Evolutionary conservation across 2,888 invertebrate genomes (phyloP).

Genomic region (Rosalia funebris): DNA sequence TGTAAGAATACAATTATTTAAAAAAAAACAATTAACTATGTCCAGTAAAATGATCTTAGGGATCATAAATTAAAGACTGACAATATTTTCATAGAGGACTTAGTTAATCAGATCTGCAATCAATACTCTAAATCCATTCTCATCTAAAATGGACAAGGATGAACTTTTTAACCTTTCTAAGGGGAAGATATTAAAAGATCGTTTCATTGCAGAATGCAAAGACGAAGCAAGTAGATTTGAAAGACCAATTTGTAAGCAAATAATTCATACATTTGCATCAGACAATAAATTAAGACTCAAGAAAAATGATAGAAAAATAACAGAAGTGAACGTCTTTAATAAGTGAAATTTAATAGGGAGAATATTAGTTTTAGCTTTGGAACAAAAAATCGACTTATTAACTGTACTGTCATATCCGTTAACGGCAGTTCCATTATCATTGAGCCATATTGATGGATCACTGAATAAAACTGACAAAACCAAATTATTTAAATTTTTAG

Average conservation of each 20-base stretch:
- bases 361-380: conserved; percentile 24
- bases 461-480: conserved; percentile 33
- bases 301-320: neutral
- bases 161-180: neutral
- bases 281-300: neutral
- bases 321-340: conserved; percentile 11
- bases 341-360: conserved; percentile 27
- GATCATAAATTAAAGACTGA: too few relatives aligned
- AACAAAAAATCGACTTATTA: conserved; percentile 31
- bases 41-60: neutral
- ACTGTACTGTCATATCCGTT: conserved; percentile 23
- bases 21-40: too few relatives aligned
- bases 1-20: too few relatives aligned
- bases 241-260: neutral
- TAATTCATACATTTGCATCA: neutral
- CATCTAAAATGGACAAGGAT: neutral
- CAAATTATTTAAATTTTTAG: conserved; percentile 31
- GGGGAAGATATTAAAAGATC: neutral
- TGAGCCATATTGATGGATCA: conserved; percentile 31
- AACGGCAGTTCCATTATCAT: conserved; percentile 28
- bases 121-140: neutral
- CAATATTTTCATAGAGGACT: neutral
- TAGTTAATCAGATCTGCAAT: neutral
- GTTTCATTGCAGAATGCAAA: neutral
- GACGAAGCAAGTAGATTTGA: neutral